Percentiles rank a stretch among this genome's conserved stretches.
Evolutionary conservation across 2,113 vertebrate genomes (phyloP).

Genomic region (Piprites chloris): DNA sequence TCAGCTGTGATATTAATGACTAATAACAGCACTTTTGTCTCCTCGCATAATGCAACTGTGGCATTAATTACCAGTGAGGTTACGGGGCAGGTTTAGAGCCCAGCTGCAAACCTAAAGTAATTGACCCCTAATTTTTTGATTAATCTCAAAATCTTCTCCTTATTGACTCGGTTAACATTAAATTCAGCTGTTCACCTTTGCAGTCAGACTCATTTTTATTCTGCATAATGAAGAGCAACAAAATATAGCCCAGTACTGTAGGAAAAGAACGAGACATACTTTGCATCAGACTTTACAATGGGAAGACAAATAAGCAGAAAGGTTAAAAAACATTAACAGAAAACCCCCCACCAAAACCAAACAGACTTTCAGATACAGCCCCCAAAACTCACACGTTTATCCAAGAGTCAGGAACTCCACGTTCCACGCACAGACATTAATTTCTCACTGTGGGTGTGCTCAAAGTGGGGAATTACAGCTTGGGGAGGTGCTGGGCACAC

Average conservation of each 20-base stretch:
- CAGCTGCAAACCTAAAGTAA: not conserved
- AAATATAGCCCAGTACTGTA: not conserved
- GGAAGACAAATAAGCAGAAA: not conserved
- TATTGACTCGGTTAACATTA: not conserved
- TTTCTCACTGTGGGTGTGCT: not conserved
- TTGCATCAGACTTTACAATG: not conserved
- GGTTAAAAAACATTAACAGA: not conserved
- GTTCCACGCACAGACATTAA: not conserved
- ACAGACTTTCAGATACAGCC: not conserved
- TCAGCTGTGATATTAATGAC: not conserved
- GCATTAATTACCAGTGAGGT: not conserved
- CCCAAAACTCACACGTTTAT: fast-evolving
- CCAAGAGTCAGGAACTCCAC: not conserved
- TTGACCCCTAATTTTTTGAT: not conserved
- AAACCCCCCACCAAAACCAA: fast-evolving
- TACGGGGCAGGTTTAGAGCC: not conserved
- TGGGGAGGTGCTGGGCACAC: not conserved
- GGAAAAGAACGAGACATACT: not conserved
- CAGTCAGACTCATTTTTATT: not conserved
- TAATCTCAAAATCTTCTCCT: not conserved
- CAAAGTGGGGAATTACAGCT: not conserved
- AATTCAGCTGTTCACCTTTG: not conserved
- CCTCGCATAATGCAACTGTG: not conserved
- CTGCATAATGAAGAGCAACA: not conserved
- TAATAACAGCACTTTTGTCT: not conserved